Conservation (phyloP, 2,797 vertebrate genomes). For the Lagothrix lagotricha region DNA sequence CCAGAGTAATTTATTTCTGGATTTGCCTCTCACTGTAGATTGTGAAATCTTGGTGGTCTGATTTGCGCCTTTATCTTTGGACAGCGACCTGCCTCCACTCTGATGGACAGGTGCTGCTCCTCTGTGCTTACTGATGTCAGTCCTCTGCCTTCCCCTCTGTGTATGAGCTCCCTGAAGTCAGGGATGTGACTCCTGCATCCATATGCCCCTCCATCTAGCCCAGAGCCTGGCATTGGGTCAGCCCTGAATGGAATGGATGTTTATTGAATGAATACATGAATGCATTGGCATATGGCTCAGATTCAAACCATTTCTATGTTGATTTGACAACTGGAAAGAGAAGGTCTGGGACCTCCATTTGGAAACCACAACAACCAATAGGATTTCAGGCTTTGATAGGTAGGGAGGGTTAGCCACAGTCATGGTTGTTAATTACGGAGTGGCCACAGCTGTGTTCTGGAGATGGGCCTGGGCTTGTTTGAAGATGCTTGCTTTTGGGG, state of each 20-base stretch:
- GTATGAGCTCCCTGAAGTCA: background rate
- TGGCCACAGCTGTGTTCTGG: constrained; percentile 20
- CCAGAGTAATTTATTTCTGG: background rate
- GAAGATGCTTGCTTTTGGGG: background rate
- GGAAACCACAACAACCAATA: constrained; percentile 34
- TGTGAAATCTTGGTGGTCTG: background rate
- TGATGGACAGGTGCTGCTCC: background rate
- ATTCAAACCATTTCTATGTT: constrained; percentile 39
- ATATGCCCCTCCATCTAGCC: background rate
- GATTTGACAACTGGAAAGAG: constrained; percentile 42
- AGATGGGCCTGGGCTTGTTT: background rate
- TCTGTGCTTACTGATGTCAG: background rate
- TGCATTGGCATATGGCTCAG: background rate
- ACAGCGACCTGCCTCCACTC: background rate
- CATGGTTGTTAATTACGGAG: background rate
- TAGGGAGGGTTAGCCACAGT: background rate
- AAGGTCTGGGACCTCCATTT: constrained; percentile 36
- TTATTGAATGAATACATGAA: background rate
- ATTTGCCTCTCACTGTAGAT: background rate
- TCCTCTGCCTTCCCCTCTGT: background rate
- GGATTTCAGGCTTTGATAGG: background rate
- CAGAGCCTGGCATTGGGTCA: background rate
- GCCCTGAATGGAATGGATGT: background rate
- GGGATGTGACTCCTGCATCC: background rate
- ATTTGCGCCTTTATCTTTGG: background rate